Base-by-base conservation (phyloP, 2,113 vertebrate genomes). In the Callocephalon fimbriatum region DNA sequence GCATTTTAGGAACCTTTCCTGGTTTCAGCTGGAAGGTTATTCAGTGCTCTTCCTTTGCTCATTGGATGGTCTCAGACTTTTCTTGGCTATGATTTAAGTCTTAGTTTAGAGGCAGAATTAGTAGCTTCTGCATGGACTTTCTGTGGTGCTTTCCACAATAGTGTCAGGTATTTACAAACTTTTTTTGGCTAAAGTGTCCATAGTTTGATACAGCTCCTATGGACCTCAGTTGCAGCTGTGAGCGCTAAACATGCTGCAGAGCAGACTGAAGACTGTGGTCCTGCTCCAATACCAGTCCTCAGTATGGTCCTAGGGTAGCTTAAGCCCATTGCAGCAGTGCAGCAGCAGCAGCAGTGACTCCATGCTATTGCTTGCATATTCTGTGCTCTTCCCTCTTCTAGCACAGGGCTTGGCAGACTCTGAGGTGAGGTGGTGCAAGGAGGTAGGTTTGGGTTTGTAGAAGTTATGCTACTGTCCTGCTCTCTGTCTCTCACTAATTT, bases 361-460 rank as follows among this genome's bases (percentile, higher is more conserved):
- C 4, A 0, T 27, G 42, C 38, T 70, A 0, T 48, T 42, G 15
- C 16, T 61, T 61, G 9, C 0, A 0, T 40, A 2, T 58, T 88
- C 35, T 25, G 82, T 38, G 8, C 10, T 13, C 7, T 56, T 67
- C 13, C 19, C 7, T 72, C 0, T 3, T 59, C 42, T 26, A 5
- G 32, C 31, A 3, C 0, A 0, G 15, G 71, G 35, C 38, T 72
- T 72, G 61, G 15, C 35, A 54, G 26, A 6, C 51, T 71, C 31
- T 0, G 5, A 51, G 75, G 32, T 66, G 68, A 81, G 54, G 19
- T 44, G 63, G 12, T 70, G 20, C 58, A 65, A 29, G 29, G 29
- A 51, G 48, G 14, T 62, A 45, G 45, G n/a, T 45, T 78, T 62
- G 45, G 44, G n/a, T 50, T 78, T 40, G 37, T 50, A 32, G 86